Conservation (phyloP, 2,888 invertebrate genomes). For the Harpalus rufipes region DNA sequence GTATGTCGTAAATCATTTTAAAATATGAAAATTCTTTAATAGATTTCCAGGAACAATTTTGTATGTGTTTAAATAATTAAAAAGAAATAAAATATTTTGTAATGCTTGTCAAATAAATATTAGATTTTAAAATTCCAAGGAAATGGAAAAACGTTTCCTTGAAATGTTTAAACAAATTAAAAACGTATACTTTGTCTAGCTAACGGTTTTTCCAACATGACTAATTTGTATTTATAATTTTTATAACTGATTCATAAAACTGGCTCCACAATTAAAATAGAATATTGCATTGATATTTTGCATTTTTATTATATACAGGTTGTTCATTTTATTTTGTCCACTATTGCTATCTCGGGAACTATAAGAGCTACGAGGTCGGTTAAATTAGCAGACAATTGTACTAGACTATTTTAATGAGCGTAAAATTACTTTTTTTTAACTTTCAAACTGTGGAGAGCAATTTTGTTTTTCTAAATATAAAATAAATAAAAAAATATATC, state of each 20-base stretch:
- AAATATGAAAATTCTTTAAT: too few relatives aligned
- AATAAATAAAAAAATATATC: too few relatives aligned
- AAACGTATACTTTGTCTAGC: conserved; percentile 33
- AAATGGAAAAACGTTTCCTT: conserved; percentile 26
- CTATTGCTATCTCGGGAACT: too few relatives aligned
- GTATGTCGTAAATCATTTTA: too few relatives aligned
- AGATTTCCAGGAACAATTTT: too few relatives aligned
- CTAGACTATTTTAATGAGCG: too few relatives aligned
- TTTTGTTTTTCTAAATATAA: too few relatives aligned
- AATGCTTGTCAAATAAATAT: not conserved
- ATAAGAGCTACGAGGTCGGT: too few relatives aligned
- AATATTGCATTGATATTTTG: conserved; percentile 7
- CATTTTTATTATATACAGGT: not conserved
- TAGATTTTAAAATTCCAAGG: conserved; percentile 37
- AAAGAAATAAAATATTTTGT: conserved; percentile 1
- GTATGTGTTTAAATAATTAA: not conserved
- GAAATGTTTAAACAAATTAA: conserved; percentile 20
- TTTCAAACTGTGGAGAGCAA: too few relatives aligned
- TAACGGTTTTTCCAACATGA: conserved; percentile 42
- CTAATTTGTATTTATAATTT: conserved; percentile 40
- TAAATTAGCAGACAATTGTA: too few relatives aligned
- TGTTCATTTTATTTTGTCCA: too few relatives aligned
- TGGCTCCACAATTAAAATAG: conserved; percentile 31
- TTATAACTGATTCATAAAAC: conserved; percentile 37
- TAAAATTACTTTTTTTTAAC: too few relatives aligned